Base-by-base conservation (phyloP, 2,113 vertebrate genomes). In the Aphelocoma coerulescens region DNA sequence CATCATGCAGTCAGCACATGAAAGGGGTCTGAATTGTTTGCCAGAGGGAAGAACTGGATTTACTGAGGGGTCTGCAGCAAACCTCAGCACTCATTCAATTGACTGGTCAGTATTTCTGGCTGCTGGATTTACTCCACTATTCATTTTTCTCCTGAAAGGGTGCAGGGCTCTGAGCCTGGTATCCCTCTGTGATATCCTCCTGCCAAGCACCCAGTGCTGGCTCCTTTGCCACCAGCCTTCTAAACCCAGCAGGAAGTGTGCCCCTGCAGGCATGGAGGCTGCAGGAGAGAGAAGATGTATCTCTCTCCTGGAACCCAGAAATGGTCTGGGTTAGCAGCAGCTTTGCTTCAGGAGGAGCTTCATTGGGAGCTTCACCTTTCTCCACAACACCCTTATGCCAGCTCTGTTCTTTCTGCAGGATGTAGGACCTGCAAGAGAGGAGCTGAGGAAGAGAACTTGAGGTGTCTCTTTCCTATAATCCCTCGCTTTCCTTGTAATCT, bases 1-100 rank as follows among this genome's bases (percentile, higher is more conserved):
- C 0, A 0, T 51, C 43, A 32, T 10, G 5, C 24, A 44, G 1
- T 69, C 24, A 91, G n/a, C 52, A 23, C 1, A 0, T 28, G 24
- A 74, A 66, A 57, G 30, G 4, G 11, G 51, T 37, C 74, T 62
- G 43, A 88, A 72, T 21, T 5, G 1, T 37, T 22, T 75, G 43
- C 75, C 41, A 41, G 11, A 88, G 58, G 44, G 44, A 87, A 71
- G 27, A 67, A 30, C 43, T 58, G 52, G 10, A 16, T 74, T 67
- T 91, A 43, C 13, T 52, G 33, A 78, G 52, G 59, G 66, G 7
- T 41, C 59, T 89, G 27, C 59, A 54, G 59, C 46, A 93, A 89
- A 78, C 55, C 24, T 84, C 4, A 2, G 23, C 21, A 41, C 23
- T 76, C 4, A 1, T 55, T 65, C 10, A 2, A 3, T 26, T 80